Conservation (phyloP, 2,797 vertebrate species). For the Carapus acus region DNA sequence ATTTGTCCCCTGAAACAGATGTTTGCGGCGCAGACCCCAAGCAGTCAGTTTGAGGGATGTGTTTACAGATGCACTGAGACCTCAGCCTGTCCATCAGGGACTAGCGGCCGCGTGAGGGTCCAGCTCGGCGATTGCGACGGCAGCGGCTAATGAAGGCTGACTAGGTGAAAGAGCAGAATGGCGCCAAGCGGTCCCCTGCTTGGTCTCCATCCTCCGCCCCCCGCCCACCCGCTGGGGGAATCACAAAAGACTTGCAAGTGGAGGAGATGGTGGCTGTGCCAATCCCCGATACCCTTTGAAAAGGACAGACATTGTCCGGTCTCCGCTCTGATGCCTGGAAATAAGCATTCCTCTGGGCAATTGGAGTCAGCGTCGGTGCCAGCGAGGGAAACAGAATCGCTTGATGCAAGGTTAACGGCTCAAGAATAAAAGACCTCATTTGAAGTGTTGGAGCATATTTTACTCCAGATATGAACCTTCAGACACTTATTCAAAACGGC, state of each 20-base stretch:
- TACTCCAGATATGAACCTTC: slow-evolving; percentile 5
- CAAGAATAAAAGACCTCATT: slow-evolving; percentile 22
- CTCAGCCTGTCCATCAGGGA: slow-evolving; percentile 15
- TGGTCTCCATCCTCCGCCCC: slow-evolving; percentile 50
- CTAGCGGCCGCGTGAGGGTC: not conserved
- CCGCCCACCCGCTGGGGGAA: too few relatives aligned
- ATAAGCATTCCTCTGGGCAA: slow-evolving; percentile 58
- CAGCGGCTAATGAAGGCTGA: slow-evolving; percentile 63
- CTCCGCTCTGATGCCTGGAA: slow-evolving; percentile 54
- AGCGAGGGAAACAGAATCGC: slow-evolving; percentile 12
- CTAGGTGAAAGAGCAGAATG: slow-evolving; percentile 62
- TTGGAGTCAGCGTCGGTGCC: slow-evolving; percentile 37
- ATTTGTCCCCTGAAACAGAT: too few relatives aligned
- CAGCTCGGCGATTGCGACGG: slow-evolving; percentile 39
- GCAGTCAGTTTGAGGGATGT: too few relatives aligned
- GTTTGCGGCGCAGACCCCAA: too few relatives aligned
- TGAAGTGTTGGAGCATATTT: slow-evolving; percentile 1
- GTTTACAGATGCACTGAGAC: too few relatives aligned
- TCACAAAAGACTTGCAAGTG: slow-evolving; percentile 59
- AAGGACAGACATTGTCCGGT: slow-evolving; percentile 64
- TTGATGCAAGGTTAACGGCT: slow-evolving; percentile 37
- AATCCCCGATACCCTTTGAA: slow-evolving; percentile 65
- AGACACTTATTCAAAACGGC: not conserved
- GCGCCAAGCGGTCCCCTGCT: slow-evolving; percentile 51
- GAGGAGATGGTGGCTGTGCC: slow-evolving; percentile 58